phyloP scores from a whole-genome alignment of 2,888 invertebrate genomes.

The Scaptomyza tumidula region DNA sequence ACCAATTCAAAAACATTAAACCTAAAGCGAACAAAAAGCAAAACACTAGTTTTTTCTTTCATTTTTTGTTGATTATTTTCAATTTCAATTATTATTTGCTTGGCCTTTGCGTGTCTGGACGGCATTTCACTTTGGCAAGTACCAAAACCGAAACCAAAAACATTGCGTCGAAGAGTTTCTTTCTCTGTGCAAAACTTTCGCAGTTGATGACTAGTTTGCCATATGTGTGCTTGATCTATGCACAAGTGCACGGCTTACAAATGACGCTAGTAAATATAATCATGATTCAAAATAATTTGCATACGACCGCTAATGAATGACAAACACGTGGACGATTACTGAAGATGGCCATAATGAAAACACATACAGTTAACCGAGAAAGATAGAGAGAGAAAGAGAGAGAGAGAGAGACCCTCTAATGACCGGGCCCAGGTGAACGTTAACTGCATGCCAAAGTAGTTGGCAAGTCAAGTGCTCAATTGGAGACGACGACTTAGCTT shows the following conservation, averaged over 20 bases:
- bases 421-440: constrained; percentile 44
- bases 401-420: background rate
- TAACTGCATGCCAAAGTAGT: constrained; percentile 48
- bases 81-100: constrained; percentile 41
- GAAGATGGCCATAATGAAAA: constrained; percentile 27
- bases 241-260: constrained; percentile 73
- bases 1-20: constrained; percentile 23
- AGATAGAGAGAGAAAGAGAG: background rate
- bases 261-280: constrained; percentile 31
- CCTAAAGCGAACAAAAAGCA: constrained; percentile 16
- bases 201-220: constrained; percentile 47
- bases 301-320: constrained; percentile 64
- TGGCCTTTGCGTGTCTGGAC: constrained; percentile 54
- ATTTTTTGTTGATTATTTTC: constrained; percentile 15
- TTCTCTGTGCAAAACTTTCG: constrained; percentile 65
- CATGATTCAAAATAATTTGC: constrained; percentile 47
- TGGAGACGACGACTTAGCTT: constrained; percentile 46
- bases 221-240: constrained; percentile 10
- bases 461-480: constrained; percentile 49
- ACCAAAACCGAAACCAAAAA: constrained; percentile 22
- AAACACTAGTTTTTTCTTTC: constrained; percentile 19
- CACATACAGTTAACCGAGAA: background rate
- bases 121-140: constrained; percentile 66
- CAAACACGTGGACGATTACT: constrained; percentile 52
- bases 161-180: constrained; percentile 49